Evolutionary conservation across 2,888 invertebrate genomes (phyloP).

Genomic region (Apeira syringaria): DNA sequence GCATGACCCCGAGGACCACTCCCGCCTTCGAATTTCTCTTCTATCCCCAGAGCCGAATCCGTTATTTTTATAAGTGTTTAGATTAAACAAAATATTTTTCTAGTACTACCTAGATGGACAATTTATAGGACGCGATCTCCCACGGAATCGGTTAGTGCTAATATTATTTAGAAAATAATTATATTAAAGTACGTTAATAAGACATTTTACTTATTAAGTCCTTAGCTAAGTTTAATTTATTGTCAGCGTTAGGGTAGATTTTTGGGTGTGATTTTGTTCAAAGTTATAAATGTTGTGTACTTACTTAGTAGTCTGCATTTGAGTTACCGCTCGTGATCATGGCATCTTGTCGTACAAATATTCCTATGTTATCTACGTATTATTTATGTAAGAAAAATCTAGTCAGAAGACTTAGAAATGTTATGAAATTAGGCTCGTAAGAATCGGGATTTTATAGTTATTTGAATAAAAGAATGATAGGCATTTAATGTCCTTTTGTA

Average conservation of each 20-base stretch:
- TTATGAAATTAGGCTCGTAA: conserved; percentile 72
- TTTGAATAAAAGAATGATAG: conserved; percentile 59
- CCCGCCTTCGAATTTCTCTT: conserved; percentile 72
- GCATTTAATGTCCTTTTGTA: conserved; percentile 68
- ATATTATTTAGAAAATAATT: conserved; percentile 32
- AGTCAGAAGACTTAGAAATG: conserved; percentile 82
- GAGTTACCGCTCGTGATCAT: conserved; percentile 83
- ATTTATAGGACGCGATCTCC: conserved; percentile 76
- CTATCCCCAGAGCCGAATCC: conserved; percentile 70
- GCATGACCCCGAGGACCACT: conserved; percentile 62
- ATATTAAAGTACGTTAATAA: conserved; percentile 52
- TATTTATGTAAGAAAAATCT: conserved; percentile 80
- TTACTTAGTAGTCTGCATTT: conserved; percentile 80
- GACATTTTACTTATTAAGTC: conserved; percentile 63
- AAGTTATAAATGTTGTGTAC: conserved; percentile 69
- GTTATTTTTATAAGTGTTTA: conserved; percentile 80
- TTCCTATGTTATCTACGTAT: conserved; percentile 82
- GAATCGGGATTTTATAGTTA: conserved; percentile 71
- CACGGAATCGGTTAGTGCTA: conserved; percentile 75
- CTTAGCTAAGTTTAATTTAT: conserved; percentile 76
- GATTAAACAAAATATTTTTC: conserved; percentile 75
- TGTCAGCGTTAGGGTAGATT: conserved; percentile 58
- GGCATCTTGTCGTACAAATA: conserved; percentile 84
- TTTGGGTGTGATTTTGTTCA: conserved; percentile 79
- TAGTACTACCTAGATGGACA: conserved; percentile 67